Percentiles rank a stretch among this genome's conserved stretches.
phyloP scores from a whole-genome alignment of 2,888 invertebrate species.

The Trichopria drosophilae region DNA sequence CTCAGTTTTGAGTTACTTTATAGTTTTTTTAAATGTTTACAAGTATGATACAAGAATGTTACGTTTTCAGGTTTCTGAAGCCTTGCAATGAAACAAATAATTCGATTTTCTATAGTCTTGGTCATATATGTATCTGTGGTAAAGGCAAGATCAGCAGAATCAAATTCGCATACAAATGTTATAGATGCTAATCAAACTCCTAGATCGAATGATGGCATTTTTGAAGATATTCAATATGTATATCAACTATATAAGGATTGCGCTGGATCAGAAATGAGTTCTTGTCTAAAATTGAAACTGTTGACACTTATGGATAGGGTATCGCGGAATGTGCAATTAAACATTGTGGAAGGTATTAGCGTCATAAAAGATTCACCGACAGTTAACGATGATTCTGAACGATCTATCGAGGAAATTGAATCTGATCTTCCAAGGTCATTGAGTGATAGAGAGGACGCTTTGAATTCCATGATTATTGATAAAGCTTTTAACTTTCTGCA shows the following conservation, averaged over 20 bases:
- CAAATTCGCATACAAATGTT: slow-evolving; percentile 46
- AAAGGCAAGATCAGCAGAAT: slow-evolving; percentile 50
- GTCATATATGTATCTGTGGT: too few relatives aligned
- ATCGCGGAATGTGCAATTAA: slow-evolving; percentile 67
- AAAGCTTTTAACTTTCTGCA: slow-evolving; percentile 75
- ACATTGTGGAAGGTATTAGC: slow-evolving; percentile 74
- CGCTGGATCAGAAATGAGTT: slow-evolving; percentile 66
- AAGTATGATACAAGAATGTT: too few relatives aligned
- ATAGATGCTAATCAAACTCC: slow-evolving; percentile 51
- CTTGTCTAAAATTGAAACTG: slow-evolving; percentile 79
- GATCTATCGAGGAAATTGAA: slow-evolving; percentile 69
- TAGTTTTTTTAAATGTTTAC: too few relatives aligned
- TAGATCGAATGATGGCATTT: slow-evolving; percentile 49
- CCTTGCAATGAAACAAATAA: too few relatives aligned
- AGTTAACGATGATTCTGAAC: slow-evolving; percentile 56
- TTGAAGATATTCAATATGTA: slow-evolving; percentile 72
- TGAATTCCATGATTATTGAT: slow-evolving; percentile 76
- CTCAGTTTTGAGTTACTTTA: too few relatives aligned
- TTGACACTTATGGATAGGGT: slow-evolving; percentile 77
- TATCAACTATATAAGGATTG: slow-evolving; percentile 84
- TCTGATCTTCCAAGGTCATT: slow-evolving; percentile 73
- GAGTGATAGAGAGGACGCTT: slow-evolving; percentile 71
- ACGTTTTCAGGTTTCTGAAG: too few relatives aligned
- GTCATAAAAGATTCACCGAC: slow-evolving; percentile 65
- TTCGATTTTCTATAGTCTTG: too few relatives aligned